Evolutionary conservation across 2,888 invertebrate genomes (phyloP).

Genomic region (Pherbina coryleti): DNA sequence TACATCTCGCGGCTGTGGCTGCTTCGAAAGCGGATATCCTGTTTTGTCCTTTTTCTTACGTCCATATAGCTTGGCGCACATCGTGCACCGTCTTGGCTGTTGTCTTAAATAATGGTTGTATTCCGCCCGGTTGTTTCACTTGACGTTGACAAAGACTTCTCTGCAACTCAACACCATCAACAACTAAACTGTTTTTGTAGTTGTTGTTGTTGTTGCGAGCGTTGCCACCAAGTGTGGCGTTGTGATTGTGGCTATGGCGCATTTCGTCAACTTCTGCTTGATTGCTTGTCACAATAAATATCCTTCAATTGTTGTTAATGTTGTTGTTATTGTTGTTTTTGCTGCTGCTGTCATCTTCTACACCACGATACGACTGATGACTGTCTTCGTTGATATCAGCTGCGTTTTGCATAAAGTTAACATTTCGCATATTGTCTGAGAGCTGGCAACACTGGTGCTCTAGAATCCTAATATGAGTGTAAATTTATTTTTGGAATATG

Average conservation of each 20-base stretch:
- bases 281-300: constrained; percentile 49
- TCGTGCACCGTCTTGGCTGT: neutral
- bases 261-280: constrained; percentile 44
- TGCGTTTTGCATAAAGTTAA: constrained; percentile 43
- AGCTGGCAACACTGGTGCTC: constrained; percentile 12
- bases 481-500: neutral
- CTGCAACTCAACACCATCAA: neutral
- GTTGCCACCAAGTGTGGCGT: constrained; percentile 1
- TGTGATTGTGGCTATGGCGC: constrained; percentile 6
- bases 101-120: neutral
- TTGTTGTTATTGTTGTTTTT: constrained; percentile 12
- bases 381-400: constrained; percentile 18
- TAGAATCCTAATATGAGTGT: neutral
- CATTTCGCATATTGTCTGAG: constrained; percentile 25
- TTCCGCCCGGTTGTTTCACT: too few relatives aligned
- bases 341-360: constrained; percentile 12
- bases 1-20: neutral
- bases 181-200: neutral
- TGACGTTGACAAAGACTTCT: neutral
- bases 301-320: constrained; percentile 30
- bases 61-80: neutral
- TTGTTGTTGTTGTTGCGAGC: neutral
- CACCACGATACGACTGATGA: neutral
- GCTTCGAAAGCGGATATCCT: neutral
- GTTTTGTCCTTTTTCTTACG: neutral